Conservation (phyloP, 2,797 vertebrate species). For the Scomberomorus guttatus region DNA sequence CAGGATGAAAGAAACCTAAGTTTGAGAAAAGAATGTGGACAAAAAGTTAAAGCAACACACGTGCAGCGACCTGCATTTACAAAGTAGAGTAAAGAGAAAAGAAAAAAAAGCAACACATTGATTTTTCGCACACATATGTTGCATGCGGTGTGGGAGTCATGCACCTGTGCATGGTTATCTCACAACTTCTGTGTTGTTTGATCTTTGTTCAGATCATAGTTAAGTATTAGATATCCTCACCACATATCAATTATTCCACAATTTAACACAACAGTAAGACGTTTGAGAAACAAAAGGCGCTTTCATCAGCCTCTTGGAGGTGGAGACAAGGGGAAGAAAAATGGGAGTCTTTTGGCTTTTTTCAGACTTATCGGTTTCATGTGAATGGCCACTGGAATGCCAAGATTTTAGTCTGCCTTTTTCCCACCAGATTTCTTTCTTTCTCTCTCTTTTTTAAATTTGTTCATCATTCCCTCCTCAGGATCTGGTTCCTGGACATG, state of each 20-base stretch:
- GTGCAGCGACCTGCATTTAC: background rate
- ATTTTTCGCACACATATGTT: constrained; percentile 31
- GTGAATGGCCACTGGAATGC: constrained; percentile 85
- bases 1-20: background rate
- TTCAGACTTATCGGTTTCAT: constrained; percentile 87
- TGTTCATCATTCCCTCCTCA: constrained; percentile 83
- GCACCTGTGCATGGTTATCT: constrained; percentile 51
- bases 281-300: constrained; percentile 79
- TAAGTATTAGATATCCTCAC: constrained; percentile 61
- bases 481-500: constrained; percentile 89
- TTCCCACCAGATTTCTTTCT: constrained; percentile 88
- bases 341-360: constrained; percentile 80
- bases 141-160: constrained; percentile 31
- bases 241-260: constrained; percentile 76
- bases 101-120: background rate
- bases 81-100: background rate
- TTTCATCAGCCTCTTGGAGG: constrained; percentile 73
- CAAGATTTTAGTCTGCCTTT: constrained; percentile 84
- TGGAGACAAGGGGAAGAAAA: constrained; percentile 79
- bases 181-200: constrained; percentile 53
- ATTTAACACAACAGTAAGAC: constrained; percentile 72
- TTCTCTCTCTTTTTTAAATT: constrained; percentile 77
- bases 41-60: background rate
- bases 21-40: background rate
- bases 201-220: constrained; percentile 57